Conservation (phyloP, 2,797 vertebrate genomes). For the Cygnus olor region DNA sequence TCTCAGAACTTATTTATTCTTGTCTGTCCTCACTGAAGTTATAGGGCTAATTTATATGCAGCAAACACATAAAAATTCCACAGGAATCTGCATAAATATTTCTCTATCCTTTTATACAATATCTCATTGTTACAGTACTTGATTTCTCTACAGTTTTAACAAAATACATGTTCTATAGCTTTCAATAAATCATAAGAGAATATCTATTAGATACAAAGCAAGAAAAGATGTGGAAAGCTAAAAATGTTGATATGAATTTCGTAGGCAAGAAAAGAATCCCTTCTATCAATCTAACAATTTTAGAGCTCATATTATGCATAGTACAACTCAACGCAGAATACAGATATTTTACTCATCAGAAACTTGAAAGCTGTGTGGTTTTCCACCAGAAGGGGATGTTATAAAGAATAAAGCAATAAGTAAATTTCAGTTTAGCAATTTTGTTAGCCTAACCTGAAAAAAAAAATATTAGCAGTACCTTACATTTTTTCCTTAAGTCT, state of each 20-base stretch:
- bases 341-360: neutral
- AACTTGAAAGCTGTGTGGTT: neutral
- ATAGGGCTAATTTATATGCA: constrained; percentile 36
- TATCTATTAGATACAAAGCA: neutral
- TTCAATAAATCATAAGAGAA: constrained; percentile 51
- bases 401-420: neutral
- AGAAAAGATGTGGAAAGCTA: neutral
- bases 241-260: neutral
- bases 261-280: neutral
- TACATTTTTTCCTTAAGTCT: neutral
- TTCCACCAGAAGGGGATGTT: neutral
- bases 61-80: constrained; percentile 19
- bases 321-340: neutral
- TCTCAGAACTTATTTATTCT: constrained; percentile 10
- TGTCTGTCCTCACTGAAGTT: neutral
- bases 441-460: neutral
- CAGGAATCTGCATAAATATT: constrained; percentile 35
- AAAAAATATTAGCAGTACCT: neutral
- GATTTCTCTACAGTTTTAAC: constrained; percentile 47
- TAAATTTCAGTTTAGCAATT: neutral
- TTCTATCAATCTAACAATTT: neutral
- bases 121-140: constrained; percentile 24
- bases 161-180: neutral
- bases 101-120: constrained; percentile 4
- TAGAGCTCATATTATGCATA: neutral